These are phyloP conservation scores for Acromyrmex charruanus DNA, from an alignment of 1,140 invertebrate species.

Conservation along the genomic window DNA sequence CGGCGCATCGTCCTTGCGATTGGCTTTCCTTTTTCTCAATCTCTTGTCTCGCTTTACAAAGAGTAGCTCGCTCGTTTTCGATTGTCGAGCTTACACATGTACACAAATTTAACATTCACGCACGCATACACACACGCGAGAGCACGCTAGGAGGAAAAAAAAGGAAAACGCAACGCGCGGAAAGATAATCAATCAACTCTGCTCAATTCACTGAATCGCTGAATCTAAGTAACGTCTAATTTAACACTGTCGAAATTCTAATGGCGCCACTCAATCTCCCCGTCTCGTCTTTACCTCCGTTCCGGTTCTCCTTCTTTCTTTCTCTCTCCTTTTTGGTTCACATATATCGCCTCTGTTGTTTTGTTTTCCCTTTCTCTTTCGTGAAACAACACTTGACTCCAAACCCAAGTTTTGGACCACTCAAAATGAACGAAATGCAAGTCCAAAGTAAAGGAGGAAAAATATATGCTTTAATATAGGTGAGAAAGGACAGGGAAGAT, in stretches of 20 bases:
- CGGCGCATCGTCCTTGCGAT: slow-evolving; percentile 69
- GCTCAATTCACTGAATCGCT: slow-evolving; percentile 24
- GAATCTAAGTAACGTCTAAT: slow-evolving; percentile 48
- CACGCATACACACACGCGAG: slow-evolving; percentile 73
- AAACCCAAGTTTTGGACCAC: slow-evolving; percentile 63
- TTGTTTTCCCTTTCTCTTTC: neutral
- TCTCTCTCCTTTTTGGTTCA: slow-evolving; percentile 19
- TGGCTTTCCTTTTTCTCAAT: slow-evolving; percentile 35
- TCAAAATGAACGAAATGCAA: slow-evolving; percentile 26
- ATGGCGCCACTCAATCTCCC: neutral
- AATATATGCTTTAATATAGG: neutral
- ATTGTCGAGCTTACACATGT: slow-evolving; percentile 72
- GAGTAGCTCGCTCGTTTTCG: slow-evolving; percentile 61
- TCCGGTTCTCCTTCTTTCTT: neutral
- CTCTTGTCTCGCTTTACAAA: slow-evolving; percentile 40
- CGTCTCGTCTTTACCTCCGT: neutral
- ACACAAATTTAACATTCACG: slow-evolving; percentile 71
- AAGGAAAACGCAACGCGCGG: slow-evolving; percentile 26
- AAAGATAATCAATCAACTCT: slow-evolving; percentile 41
- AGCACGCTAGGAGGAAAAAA: slow-evolving; percentile 69
- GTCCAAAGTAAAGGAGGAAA: slow-evolving; percentile 22
- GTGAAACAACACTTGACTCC: slow-evolving; percentile 37
- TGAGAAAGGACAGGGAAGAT: neutral
- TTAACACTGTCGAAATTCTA: slow-evolving; percentile 46
- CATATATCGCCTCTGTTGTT: neutral